Base-by-base conservation (phyloP, 1,140 invertebrate species). In the Euborellia annulipes region DNA sequence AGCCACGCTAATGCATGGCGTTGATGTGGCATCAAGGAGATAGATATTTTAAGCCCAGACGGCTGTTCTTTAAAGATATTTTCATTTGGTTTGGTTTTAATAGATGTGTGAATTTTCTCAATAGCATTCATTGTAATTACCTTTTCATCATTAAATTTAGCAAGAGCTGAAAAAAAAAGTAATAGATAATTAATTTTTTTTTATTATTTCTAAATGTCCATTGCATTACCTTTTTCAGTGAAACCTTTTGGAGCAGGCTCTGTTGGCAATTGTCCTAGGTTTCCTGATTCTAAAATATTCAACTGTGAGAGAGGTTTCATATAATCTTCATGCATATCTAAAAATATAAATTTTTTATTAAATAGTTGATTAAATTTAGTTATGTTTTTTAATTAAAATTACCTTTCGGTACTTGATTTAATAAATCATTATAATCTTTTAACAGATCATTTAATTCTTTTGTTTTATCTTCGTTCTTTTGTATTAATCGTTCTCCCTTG, bases 1-100 rank as follows among this genome's bases (percentile, higher is more conserved):
- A 96, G 64, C 91, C 92, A 97, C 9, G 80, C 72, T 0, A 96
- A 62, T 2, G 86, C 91, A 54, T 85, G 76, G 52, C 76, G 71
- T 61, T 96, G 93, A 67, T 96, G 90, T 2, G 70, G 62, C 84
- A 94, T 85, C 2, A 97, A 64, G 17, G 61, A 17, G 1, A 84
- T 68, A 39, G 20, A 22, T 9, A 41, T 18, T 52, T 65, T 73
- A 0, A 93, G 58, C 1, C 72, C 73, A 27, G 54, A 53, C 0
- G 85, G 85, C 55, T 79, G 73, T 14, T 71, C 60, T 0, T 70
- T 69, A 39, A 68, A 58, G 16, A 70, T 61, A 37, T 73, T 55
- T 48, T 78, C 76, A 0, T 62, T 55, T 1, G 85, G 82, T 38
- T 77, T 73, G 4, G 68, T 69, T 20, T 67, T 65, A 17, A 87